Conservation (phyloP, 2,113 vertebrate species). For the Cacatua alba region DNA sequence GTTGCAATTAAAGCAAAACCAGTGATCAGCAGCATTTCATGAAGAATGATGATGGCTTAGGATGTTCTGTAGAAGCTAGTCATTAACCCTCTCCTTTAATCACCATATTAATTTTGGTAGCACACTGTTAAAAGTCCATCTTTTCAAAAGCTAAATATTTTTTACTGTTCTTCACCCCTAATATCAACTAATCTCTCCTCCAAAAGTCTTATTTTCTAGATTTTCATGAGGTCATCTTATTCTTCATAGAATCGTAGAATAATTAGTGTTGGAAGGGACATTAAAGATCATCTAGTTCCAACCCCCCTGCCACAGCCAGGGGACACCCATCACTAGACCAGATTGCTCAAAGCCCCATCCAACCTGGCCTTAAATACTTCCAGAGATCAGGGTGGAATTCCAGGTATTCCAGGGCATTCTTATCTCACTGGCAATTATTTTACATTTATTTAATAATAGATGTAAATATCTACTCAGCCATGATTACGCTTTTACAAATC, state of each 20-base stretch:
- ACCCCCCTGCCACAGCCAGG: neutral
- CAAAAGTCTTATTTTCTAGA: neutral
- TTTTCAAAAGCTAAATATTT: neutral
- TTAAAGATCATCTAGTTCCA: neutral
- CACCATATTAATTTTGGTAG: neutral
- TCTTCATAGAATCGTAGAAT: neutral
- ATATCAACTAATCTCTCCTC: neutral
- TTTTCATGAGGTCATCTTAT: neutral
- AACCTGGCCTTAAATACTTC: neutral
- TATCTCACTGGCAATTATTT: neutral
- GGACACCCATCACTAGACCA: neutral
- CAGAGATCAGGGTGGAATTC: neutral
- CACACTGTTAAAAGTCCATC: neutral
- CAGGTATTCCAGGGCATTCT: neutral
- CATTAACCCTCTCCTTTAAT: slow-evolving; percentile 2
- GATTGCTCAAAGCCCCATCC: neutral
- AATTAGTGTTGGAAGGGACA: neutral
- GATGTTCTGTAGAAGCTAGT: neutral
- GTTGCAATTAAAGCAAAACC: neutral
- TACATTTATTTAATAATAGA: neutral
- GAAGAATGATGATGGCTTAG: neutral
- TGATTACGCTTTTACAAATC: neutral
- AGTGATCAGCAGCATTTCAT: neutral
- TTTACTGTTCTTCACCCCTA: neutral
- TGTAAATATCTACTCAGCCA: neutral